Percentiles rank a stretch among this genome's conserved stretches.
Evolutionary conservation across 35 echinoderm and acorn worm genomes (phyloP).

Genomic region (Chiridota heheva): DNA sequence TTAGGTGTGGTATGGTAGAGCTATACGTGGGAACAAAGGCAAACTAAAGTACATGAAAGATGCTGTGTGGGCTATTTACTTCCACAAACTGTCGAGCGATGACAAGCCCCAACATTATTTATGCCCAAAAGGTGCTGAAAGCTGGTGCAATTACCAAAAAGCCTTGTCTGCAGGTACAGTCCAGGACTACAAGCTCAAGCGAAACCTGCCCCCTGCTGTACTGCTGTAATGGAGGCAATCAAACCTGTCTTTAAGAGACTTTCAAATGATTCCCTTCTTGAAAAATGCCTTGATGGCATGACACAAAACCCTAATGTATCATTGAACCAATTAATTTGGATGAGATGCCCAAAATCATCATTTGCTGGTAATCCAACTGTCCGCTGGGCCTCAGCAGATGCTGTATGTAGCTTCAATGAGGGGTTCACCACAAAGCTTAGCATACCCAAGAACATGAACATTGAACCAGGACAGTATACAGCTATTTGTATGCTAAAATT

Average conservation of each 20-base stretch:
- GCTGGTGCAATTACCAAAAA: background rate
- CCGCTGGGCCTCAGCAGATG: conserved; percentile 14
- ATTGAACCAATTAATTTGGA: conserved; percentile 6
- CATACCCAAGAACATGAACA: background rate
- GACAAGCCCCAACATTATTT: background rate
- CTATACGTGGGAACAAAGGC: conserved; percentile 7
- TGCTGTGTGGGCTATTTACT: background rate
- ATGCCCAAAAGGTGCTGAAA: background rate
- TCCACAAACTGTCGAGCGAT: background rate
- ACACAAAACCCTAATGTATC: background rate
- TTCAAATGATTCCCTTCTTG: background rate
- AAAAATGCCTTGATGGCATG: conserved; percentile 2
- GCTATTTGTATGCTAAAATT: background rate
- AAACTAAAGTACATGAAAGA: background rate
- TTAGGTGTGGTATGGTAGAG: conserved; percentile 27
- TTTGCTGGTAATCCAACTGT: background rate
- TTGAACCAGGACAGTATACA: background rate
- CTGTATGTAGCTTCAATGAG: conserved; percentile 15
- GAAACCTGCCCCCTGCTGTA: background rate
- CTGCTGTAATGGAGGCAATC: conserved; percentile 18
- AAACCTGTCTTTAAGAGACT: background rate
- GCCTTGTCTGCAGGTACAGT: background rate
- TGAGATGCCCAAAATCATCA: background rate
- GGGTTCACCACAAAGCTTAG: background rate
- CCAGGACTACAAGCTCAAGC: background rate